Percentiles rank a stretch among this genome's conserved stretches.
phyloP scores from a whole-genome alignment of 64 coral and sea anemone species.

The Stylophora pistillata region DNA sequence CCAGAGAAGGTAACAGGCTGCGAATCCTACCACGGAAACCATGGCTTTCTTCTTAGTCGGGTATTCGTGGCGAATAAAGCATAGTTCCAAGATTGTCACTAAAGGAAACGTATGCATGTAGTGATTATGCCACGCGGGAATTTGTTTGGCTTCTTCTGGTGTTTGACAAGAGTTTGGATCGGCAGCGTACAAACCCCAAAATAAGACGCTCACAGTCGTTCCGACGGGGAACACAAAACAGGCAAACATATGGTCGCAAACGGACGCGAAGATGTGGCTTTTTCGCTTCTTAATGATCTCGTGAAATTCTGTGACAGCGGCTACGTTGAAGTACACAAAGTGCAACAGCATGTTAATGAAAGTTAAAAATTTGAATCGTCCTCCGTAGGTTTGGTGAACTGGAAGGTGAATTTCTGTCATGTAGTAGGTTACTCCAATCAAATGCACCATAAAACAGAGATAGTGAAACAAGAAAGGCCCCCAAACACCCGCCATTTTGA shows the following conservation, averaged over 20 bases:
- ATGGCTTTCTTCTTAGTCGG: conserved; percentile 70
- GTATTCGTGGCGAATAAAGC: conserved; percentile 75
- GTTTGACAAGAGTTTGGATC: conserved; percentile 82
- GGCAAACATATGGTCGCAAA: conserved; percentile 80
- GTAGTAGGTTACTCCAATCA: conserved; percentile 77
- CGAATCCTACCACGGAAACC: conserved; percentile 65
- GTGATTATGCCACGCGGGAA: conserved; percentile 77
- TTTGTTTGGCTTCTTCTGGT: conserved; percentile 59
- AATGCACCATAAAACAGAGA: conserved; percentile 71
- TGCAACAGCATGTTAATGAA: conserved; percentile 93
- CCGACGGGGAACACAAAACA: conserved; percentile 77
- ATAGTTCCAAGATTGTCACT: conserved; percentile 58
- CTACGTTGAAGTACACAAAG: conserved; percentile 77
- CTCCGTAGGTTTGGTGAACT: conserved; percentile 68
- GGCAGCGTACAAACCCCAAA: conserved; percentile 69
- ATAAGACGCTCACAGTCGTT: conserved; percentile 64
- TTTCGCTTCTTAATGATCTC: conserved; percentile 73
- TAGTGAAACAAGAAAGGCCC: conserved; percentile 72
- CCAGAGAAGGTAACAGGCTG: conserved; percentile 57
- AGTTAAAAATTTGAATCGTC: conserved; percentile 88
- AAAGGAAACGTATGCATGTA: conserved; percentile 91
- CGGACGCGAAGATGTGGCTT: conserved; percentile 62
- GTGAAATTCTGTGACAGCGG: conserved; percentile 78
- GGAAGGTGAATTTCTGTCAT: conserved; percentile 51
- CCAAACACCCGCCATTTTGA: conserved; percentile 41